phyloP scores from a whole-genome alignment of 2,797 vertebrate species.

The Melopsittacus undulatus region DNA sequence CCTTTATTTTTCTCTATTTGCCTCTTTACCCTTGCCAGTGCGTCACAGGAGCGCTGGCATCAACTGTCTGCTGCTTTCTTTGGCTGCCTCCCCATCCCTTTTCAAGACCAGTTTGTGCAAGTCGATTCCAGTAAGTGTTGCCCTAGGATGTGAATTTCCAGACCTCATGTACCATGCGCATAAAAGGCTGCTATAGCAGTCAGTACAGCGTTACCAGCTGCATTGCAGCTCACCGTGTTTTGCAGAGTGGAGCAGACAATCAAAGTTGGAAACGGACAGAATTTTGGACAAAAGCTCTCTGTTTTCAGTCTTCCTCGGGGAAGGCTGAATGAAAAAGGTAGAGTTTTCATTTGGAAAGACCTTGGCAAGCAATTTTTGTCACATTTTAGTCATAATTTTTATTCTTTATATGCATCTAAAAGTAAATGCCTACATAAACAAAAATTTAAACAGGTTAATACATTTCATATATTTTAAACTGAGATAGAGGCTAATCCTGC shows the following conservation, averaged over 20 bases:
- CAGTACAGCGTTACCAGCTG: not conserved
- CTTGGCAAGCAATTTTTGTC: not conserved
- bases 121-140: rapidly evolving
- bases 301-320: not conserved
- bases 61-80: not conserved
- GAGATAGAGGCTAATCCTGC: not conserved
- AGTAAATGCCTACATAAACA: not conserved
- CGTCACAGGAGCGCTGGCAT: not conserved
- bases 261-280: not conserved
- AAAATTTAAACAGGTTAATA: not conserved
- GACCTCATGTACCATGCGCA: not conserved
- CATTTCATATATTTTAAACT: not conserved
- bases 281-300: not conserved
- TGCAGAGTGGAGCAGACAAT: not conserved
- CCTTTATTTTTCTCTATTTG: not conserved
- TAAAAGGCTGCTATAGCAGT: not conserved
- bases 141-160: not conserved
- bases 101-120: rapidly evolving
- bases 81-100: not conserved
- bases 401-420: not conserved
- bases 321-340: not conserved
- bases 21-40: not conserved
- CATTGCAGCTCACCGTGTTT: not conserved
- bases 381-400: not conserved
- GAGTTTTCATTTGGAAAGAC: not conserved